Percentiles rank a stretch among this genome's conserved stretches.
Evolutionary conservation across 2,797 vertebrate genomes (phyloP).

Genomic region (Sebastiscus albofasciatus): DNA sequence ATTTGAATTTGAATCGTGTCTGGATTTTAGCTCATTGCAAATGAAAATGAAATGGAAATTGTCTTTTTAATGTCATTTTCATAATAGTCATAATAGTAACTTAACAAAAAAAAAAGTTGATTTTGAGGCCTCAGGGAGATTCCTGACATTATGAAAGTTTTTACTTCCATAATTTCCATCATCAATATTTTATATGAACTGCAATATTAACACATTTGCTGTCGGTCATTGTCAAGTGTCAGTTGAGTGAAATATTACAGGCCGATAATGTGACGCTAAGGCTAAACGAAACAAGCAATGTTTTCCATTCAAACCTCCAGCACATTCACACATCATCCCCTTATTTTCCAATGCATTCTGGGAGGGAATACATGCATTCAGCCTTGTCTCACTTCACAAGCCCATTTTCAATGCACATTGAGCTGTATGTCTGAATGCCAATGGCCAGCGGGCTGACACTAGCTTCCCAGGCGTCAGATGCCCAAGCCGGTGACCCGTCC

Average conservation of each 20-base stretch:
- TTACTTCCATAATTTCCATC: background rate
- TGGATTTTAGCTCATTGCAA: background rate
- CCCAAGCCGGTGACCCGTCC: constrained; percentile 71
- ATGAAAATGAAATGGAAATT: background rate
- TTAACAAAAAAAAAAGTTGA: background rate
- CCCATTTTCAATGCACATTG: constrained; percentile 43
- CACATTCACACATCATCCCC: background rate
- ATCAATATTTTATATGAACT: background rate
- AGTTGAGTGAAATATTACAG: background rate
- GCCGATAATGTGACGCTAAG: background rate
- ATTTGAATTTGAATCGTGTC: background rate
- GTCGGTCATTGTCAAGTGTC: background rate
- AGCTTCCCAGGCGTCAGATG: constrained; percentile 56
- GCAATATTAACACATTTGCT: background rate
- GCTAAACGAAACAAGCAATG: background rate
- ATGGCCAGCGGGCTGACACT: constrained; percentile 50
- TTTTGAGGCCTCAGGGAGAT: background rate
- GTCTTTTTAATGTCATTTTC: background rate
- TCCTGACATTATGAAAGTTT: background rate
- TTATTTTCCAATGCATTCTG: constrained; percentile 26
- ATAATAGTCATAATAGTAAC: background rate
- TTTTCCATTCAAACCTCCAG: constrained; percentile 1
- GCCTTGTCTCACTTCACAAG: constrained; percentile 53
- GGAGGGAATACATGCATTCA: constrained; percentile 37
- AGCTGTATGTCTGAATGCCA: constrained; percentile 51